These are phyloP conservation scores for Nycteola revayana DNA, from an alignment of 2,888 invertebrate genomes.

Conservation along the genomic window DNA sequence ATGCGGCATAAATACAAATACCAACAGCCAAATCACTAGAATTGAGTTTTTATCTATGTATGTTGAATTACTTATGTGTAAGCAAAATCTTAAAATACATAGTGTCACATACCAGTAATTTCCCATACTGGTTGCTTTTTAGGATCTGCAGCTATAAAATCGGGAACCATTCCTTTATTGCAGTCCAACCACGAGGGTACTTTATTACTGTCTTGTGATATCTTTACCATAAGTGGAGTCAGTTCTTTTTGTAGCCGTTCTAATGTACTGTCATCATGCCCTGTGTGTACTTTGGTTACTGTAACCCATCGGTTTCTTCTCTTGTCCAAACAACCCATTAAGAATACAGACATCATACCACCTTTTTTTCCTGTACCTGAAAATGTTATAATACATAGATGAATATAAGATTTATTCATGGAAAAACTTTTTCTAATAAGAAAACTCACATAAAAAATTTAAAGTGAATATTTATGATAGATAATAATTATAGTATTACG, in stretches of 20 bases:
- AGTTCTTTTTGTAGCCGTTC: slow-evolving; percentile 86
- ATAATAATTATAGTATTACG: too few relatives aligned
- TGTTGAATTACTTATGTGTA: too few relatives aligned
- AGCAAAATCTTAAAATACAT: too few relatives aligned
- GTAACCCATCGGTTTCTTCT: slow-evolving; percentile 88
- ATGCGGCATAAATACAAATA: too few relatives aligned
- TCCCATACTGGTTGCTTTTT: slow-evolving; percentile 96
- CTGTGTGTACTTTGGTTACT: slow-evolving; percentile 95
- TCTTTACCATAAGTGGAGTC: slow-evolving; percentile 87
- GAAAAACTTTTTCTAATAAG: too few relatives aligned
- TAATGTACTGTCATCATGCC: slow-evolving; percentile 93
- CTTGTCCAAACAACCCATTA: slow-evolving; percentile 94
- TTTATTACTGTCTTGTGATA: slow-evolving; percentile 86
- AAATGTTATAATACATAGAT: slow-evolving; percentile 19
- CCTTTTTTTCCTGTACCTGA: slow-evolving; percentile 91
- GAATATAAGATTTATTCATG: too few relatives aligned
- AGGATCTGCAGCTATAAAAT: slow-evolving; percentile 93
- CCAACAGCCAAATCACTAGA: too few relatives aligned
- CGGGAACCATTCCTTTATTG: slow-evolving; percentile 92
- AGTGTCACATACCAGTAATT: slow-evolving; percentile 89
- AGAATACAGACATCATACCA: slow-evolving; percentile 95
- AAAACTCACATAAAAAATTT: too few relatives aligned
- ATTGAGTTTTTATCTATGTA: too few relatives aligned
- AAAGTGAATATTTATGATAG: too few relatives aligned
- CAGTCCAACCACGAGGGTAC: slow-evolving; percentile 92